A percentile compares a stretch with the other conserved stretches of the same genome.
phyloP scores from a whole-genome alignment of 37 sponge, comb jelly and placozoan species.

The Aplysina aerophoba region DNA sequence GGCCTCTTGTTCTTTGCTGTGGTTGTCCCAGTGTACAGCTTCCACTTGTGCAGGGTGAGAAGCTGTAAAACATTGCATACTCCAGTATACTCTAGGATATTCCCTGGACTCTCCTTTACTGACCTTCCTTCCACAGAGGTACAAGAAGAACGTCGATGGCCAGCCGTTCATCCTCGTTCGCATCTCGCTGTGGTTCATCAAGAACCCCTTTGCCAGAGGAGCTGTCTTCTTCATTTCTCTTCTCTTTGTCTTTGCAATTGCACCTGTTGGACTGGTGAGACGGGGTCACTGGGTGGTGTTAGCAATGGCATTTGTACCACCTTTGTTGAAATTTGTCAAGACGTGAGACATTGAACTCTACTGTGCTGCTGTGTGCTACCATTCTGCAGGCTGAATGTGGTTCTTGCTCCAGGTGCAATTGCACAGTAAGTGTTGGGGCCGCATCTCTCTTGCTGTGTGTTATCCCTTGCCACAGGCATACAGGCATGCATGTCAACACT shows the following conservation, averaged over 20 bases:
- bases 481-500: no score
- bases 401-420: no score
- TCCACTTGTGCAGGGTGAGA: slow-evolving; percentile 55
- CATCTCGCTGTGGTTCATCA: slow-evolving; percentile 61
- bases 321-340: no score
- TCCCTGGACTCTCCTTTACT: neutral
- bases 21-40: slow-evolving; percentile 36
- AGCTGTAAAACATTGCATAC: neutral
- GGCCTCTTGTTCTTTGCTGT: slow-evolving; percentile 51
- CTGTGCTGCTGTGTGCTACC: no score
- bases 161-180: slow-evolving; percentile 18
- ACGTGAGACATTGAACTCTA: no score
- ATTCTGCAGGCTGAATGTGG: no score
- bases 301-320: no score
- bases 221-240: slow-evolving; percentile 57
- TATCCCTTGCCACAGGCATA: no score
- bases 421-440: no score
- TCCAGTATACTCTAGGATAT: neutral
- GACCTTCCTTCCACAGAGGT: neutral
- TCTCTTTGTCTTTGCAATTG: slow-evolving; percentile 47
- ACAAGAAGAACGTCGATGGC: neutral
- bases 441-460: no score
- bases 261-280: slow-evolving; percentile 69
- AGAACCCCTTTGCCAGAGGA: slow-evolving; percentile 47
- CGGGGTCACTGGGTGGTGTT: neutral